phyloP scores from a whole-genome alignment of 2,113 vertebrate species.

The Neotoma lepida region DNA sequence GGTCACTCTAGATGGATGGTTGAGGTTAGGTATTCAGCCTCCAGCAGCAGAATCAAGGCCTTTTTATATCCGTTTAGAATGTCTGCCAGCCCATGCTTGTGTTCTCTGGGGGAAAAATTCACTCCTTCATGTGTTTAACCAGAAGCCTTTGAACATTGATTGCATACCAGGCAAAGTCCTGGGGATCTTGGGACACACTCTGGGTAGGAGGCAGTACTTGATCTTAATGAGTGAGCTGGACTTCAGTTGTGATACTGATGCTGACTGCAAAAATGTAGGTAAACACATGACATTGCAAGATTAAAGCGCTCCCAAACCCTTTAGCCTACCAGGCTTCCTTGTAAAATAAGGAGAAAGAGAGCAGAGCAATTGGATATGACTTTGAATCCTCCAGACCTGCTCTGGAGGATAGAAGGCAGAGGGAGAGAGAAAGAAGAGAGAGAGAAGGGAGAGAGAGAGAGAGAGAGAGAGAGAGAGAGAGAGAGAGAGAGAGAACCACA shows the following conservation, averaged over 20 bases:
- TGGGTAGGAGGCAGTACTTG: background rate
- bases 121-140: background rate
- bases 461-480: background rate
- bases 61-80: background rate
- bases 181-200: background rate
- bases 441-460: background rate
- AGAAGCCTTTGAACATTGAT: background rate
- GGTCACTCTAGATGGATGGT: background rate
- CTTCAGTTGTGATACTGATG: rapidly evolving
- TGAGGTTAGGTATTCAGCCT: background rate
- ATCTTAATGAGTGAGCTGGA: rapidly evolving
- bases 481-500: background rate
- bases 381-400: background rate
- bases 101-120: background rate
- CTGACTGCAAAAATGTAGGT: background rate
- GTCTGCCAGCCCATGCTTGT: background rate
- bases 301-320: rapidly evolving
- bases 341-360: background rate
- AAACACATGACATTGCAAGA: rapidly evolving
- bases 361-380: background rate
- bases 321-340: background rate
- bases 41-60: background rate
- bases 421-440: background rate
- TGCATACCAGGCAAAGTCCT: background rate
- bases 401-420: background rate